phyloP scores from a whole-genome alignment of 2,888 invertebrate species.

The Drosophila nigritarsus region DNA sequence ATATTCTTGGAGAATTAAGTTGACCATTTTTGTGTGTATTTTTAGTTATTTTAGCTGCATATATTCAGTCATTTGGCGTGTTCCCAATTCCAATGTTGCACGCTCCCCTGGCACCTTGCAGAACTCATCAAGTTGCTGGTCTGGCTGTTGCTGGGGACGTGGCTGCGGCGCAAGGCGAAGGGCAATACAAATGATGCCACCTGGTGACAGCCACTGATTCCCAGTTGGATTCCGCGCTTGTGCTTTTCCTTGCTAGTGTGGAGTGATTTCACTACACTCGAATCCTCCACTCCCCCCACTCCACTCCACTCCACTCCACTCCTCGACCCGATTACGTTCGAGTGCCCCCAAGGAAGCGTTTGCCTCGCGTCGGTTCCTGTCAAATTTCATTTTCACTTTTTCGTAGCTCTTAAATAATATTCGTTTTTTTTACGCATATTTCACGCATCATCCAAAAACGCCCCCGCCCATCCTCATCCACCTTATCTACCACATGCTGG shows the following conservation, averaged over 20 bases:
- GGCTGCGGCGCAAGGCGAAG: slow-evolving; percentile 4
- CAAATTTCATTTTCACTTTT: slow-evolving; percentile 59
- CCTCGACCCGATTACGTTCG: slow-evolving; percentile 4
- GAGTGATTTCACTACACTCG: not conserved
- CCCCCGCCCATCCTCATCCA: not conserved
- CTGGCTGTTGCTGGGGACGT: not conserved
- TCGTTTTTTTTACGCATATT: slow-evolving; percentile 40
- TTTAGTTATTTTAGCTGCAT: not conserved
- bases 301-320: not conserved
- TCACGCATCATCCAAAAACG: slow-evolving; percentile 12
- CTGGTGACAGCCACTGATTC: slow-evolving; percentile 49
- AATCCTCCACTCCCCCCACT: not conserved
- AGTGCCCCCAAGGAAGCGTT: slow-evolving; percentile 20
- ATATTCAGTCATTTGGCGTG: not conserved
- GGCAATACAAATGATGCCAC: slow-evolving; percentile 33
- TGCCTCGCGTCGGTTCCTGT: slow-evolving; percentile 50
- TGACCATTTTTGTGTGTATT: not conserved
- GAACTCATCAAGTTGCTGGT: slow-evolving; percentile 43
- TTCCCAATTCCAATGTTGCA: not conserved
- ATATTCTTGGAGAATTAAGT: not conserved
- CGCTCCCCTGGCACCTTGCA: slow-evolving; percentile 18
- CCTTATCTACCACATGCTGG: slow-evolving; percentile 18
- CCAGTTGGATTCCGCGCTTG: slow-evolving; percentile 38
- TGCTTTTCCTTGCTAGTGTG: slow-evolving; percentile 13
- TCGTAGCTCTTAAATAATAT: slow-evolving; percentile 59